phyloP scores from a whole-genome alignment of 2,888 invertebrate species.

The Synanthedon vespiformis region DNA sequence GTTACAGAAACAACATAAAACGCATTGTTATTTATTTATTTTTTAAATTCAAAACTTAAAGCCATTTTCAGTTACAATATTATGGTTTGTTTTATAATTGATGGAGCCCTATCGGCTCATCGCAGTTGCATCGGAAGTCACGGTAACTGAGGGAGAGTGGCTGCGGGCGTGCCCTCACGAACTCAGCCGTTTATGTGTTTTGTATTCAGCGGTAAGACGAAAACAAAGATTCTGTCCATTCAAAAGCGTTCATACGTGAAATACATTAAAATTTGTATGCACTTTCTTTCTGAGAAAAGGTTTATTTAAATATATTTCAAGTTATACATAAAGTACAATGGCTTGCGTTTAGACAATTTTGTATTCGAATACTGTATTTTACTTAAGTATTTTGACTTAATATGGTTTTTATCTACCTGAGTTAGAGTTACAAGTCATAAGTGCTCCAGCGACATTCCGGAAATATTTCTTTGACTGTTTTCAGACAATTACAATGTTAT shows the following conservation, averaged over 20 bases:
- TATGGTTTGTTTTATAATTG: neutral
- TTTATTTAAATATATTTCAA: too few species aligned
- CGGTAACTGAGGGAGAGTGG: slow-evolving; percentile 3
- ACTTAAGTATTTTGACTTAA: too few species aligned
- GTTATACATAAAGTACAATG: too few species aligned
- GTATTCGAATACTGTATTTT: too few species aligned
- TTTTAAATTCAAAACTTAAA: neutral
- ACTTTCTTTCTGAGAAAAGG: slow-evolving; percentile 7
- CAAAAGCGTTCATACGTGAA: slow-evolving; percentile 7
- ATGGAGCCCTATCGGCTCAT: neutral
- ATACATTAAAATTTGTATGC: slow-evolving; percentile 10
- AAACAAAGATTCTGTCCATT: slow-evolving; percentile 11
- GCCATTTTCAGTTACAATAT: neutral
- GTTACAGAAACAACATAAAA: too few species aligned
- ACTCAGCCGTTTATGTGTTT: slow-evolving; percentile 7
- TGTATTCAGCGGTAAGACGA: slow-evolving; percentile 9
- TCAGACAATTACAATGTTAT: too few species aligned
- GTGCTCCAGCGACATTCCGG: too few species aligned
- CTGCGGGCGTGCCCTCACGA: slow-evolving; percentile 4
- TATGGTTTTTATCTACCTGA: too few species aligned
- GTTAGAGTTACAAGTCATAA: too few species aligned
- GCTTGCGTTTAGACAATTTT: too few species aligned
- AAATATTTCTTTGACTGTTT: too few species aligned
- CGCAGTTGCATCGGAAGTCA: neutral
- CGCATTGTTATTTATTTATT: neutral